Evolutionary conservation across 2,113 vertebrate species (phyloP), one percentile per base, ranked within the genome.

Genomic region (Rhynchomys soricoides): DNA sequence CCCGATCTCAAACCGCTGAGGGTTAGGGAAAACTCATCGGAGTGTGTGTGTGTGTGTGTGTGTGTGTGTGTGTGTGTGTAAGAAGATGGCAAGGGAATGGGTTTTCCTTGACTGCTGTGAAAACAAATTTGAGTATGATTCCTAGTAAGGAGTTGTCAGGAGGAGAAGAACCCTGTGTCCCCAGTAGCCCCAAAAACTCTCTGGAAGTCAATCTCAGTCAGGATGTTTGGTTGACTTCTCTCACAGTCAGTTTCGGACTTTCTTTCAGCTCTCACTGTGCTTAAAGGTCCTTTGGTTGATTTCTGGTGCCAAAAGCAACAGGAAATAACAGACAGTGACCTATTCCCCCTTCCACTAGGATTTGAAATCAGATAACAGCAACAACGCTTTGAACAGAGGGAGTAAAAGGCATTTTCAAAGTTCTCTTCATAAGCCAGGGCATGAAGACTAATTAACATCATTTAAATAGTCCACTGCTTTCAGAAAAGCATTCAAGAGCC

Each of bases 321-420:
- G 98, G 98, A 98, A 98, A 98, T 92, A 97, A 96, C 96, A 94
- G 95, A 96, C 64, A 93, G 91, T 98, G 98, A 97, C 96, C 97
- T 98, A 90, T 8, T 97, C 93, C 86, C 96, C 83, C 94, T 92
- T 64, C 96, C 91, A 91, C 87, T 59, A 95, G 95, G 79, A 96
- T 97, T 81, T 89, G 34, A 98, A 96, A 95, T 96, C 31, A 96
- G 62, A 95, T 74, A 90, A 92, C 2, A 48, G 66, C 8, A 95
- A 94, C 79, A 95, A 93, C 78, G 91, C 73, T 95, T 45, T 91
- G 75, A 26, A 85, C 43, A 74, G 52, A 82, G 78, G 82, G 17
- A 43, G 73, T 64, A 83, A 94, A 96, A 89, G 64, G 16, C 88
- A 40, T 77, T 74, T 87, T 48, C 71, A 87, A 95, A 50, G 64